Conservation (phyloP, 2,888 invertebrate species). For the Ferrisia virgata region DNA sequence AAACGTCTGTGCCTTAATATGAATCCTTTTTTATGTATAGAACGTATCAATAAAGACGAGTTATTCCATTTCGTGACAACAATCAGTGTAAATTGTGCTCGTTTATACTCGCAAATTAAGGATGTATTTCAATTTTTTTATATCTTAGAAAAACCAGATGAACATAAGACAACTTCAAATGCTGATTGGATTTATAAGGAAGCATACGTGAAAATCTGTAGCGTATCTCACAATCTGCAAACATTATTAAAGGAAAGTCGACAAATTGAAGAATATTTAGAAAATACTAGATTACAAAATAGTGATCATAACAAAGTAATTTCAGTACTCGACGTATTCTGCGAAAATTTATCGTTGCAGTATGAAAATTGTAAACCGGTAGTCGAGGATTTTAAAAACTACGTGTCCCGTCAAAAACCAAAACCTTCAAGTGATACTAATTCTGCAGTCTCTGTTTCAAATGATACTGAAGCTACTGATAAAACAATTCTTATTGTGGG, state of each 20-base stretch:
- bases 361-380: neutral
- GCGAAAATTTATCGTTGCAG: neutral
- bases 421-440: neutral
- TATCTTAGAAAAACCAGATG: conserved; percentile 4
- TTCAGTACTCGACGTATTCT: neutral
- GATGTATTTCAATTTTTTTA: conserved; percentile 3
- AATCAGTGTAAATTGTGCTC: neutral
- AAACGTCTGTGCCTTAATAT: conserved; percentile 22
- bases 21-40: neutral
- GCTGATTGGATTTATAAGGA: conserved; percentile 31
- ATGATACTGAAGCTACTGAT: neutral
- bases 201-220: conserved; percentile 32
- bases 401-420: neutral
- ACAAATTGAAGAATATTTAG: conserved; percentile 14
- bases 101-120: neutral
- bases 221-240: conserved; percentile 33
- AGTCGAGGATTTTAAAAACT: conserved; percentile 24
- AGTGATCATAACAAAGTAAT: neutral
- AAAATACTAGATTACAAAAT: neutral
- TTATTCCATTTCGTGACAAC: neutral
- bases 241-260: conserved; percentile 19
- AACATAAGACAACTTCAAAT: neutral
- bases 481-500: neutral
- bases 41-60: neutral
- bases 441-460: neutral